Evolutionary conservation across 2,113 vertebrate species (phyloP), one percentile per base, ranked within the genome.

Genomic region (Neotoma lepida): DNA sequence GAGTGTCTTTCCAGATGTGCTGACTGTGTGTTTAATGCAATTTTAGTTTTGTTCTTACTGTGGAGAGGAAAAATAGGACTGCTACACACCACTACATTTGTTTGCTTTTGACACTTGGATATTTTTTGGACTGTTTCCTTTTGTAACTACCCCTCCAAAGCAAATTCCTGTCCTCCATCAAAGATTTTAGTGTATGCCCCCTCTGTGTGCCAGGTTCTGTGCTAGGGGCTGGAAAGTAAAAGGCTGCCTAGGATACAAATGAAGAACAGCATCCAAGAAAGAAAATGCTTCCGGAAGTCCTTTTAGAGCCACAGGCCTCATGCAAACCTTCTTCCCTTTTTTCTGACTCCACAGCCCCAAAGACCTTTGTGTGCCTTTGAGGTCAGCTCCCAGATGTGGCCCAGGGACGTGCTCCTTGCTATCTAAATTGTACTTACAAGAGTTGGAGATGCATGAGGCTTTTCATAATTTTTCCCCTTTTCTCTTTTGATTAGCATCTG

Each of bases 401-500:
- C 49, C 96, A 56, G 73, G 88, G 90, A 89, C 61, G 68, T 12
- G 0, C 81, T 92, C 44, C 77, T 94, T 66, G 97, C 92, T 90
- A 78, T 96, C 95, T 96, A 46, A 51, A 91, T 89, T 93, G 92
- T 94, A 76, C 86, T 96, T 89, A 90, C 86, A 96, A 94, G 95
- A 93, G 94, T 51, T 46, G 44, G 70, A 95, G 44, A 68, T 84
- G 41, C 94, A 91, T 89, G 77, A 22, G 73, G 73, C 81, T 90
- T 96, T 97, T 97, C 76, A 94, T 90, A 68, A 88, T 78, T 90
- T 49, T 70, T 49, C 2, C 86, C 64, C 71, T 92, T 95, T 89
- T 82, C 68, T 77, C 90, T 96, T 92, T 95, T 93, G 89, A 97
- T 96, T 97, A 95, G 86, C 96, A 94, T 90, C 89, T 88, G 94